Conservation (phyloP, 1,140 invertebrate genomes). For the Macrobrachium nipponense region DNA sequence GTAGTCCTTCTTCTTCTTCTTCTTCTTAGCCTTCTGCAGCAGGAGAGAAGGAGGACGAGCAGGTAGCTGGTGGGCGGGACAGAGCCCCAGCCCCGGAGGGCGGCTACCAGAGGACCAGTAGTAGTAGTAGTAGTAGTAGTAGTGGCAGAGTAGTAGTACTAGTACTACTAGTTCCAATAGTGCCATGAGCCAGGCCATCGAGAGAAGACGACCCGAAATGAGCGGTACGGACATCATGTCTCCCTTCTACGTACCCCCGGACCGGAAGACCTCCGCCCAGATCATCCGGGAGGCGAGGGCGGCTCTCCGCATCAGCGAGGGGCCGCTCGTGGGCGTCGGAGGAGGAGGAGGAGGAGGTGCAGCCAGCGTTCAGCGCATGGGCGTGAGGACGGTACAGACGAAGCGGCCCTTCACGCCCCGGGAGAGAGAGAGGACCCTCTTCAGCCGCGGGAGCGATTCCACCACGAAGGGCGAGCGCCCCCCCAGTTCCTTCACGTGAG, state of each 20-base stretch:
- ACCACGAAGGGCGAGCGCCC: conserved; percentile 74
- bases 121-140: no score
- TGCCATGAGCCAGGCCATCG: conserved; percentile 33
- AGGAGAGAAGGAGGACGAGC: no score
- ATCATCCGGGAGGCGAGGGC: conserved; percentile 83
- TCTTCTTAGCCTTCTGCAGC: no score
- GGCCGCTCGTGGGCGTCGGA: conserved; percentile 71
- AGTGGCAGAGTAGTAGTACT: no score
- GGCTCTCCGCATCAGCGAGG: conserved; percentile 68
- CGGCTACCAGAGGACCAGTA: not conserved
- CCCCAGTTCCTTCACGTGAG: conserved; percentile 82
- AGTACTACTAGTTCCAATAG: no score
- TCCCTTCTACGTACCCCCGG: conserved; percentile 70
- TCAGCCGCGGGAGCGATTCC: conserved; percentile 72
- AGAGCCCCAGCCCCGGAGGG: not conserved
- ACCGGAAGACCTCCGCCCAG: conserved; percentile 78
- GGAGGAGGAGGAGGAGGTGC: conserved; percentile 67
- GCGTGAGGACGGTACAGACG: conserved; percentile 73
- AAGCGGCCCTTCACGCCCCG: conserved; percentile 84
- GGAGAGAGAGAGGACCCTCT: conserved; percentile 79
- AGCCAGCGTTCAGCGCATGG: conserved; percentile 64
- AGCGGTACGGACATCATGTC: not conserved
- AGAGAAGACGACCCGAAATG: not conserved
- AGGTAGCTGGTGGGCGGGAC: no score
- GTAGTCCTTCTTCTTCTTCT: no score